Base-by-base conservation (phyloP, 2,888 invertebrate genomes). In the Teinopalpus imperialis region DNA sequence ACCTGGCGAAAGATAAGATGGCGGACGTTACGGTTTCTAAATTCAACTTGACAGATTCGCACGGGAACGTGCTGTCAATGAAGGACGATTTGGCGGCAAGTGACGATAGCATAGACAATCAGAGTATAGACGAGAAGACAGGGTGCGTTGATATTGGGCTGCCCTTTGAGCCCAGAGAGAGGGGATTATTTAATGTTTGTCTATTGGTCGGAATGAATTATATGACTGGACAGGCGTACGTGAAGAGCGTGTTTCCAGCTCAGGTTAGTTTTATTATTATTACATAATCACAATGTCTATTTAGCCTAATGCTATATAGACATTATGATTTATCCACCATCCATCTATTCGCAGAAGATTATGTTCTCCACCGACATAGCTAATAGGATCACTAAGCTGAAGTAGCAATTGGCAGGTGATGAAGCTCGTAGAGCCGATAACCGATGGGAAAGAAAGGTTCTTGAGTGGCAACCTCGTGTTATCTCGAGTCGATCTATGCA, bases 181-280 rank as follows among this genome's bases (percentile, higher is more conserved):
- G 67, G 8, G 80, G 91, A 3, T 59, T 94, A 35, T 94, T 94
- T 59, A 92, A 93, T 61, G 90, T 93, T 23, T 92, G 94, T 52
- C 61, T 94, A 6, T 75, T 94, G 45, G 92, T 94, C 16, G 94
- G 93, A 0, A 75, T 93, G 51, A 92, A 93, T 57, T 87, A 91
- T 59, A 91, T 91, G 77, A 90, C 89, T 0, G 91, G 91, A 31
- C 83, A 90, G 63, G 93, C 94, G 1, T 93, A 93, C 66, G 91
- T 94, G 43, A 94, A 94, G 66, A 92, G 90, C 54, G 92, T 92
- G 54, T 94, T 91, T 79, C 94, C 94, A 2, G 75, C 78, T 51
- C 88, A 92, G 80, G 94, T 93, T 63, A 54, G 50, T 51, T n/a
- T n/a, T n/a, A n/a, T n/a, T 35, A 32, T 29, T 43, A 34, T 45